Evolutionary conservation across 1,140 invertebrate species (phyloP).

Genomic region (Aphelinus certus): DNA sequence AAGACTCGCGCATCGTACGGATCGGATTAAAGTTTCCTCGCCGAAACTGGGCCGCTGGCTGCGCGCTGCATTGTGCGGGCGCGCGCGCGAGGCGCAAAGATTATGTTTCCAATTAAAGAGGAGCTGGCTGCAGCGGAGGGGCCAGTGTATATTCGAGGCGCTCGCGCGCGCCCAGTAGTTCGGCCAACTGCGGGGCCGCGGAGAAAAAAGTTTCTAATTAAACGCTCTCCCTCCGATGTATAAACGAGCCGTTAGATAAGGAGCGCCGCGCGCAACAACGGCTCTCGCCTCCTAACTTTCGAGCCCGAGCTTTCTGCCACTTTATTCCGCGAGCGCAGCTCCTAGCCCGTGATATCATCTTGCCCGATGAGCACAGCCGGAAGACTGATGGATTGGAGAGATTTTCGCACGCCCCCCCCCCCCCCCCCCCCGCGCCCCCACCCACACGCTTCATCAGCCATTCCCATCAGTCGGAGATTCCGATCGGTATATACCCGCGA

Average conservation of each 20-base stretch:
- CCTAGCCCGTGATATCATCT: too few relatives aligned
- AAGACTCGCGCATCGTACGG: conserved; percentile 6
- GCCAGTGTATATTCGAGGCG: too few relatives aligned
- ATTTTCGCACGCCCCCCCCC: too few relatives aligned
- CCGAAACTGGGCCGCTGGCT: conserved; percentile 17
- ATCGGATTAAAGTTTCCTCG: conserved; percentile 26
- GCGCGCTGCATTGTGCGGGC: conserved; percentile 3
- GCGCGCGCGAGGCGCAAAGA: not conserved
- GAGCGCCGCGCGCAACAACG: not conserved
- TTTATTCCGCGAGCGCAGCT: too few relatives aligned
- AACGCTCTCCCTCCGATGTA: conserved; percentile 7
- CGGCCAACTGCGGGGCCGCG: not conserved
- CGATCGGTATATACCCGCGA: too few relatives aligned
- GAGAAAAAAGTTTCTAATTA: conserved; percentile 30
- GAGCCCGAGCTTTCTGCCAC: too few relatives aligned
- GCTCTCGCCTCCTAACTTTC: too few relatives aligned
- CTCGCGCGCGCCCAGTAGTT: not conserved
- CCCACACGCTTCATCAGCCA: too few relatives aligned
- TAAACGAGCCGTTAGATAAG: conserved; percentile 16
- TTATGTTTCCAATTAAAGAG: conserved; percentile 37
- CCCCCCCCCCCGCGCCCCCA: too few relatives aligned
- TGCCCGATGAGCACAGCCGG: too few relatives aligned
- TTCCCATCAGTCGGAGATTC: too few relatives aligned
- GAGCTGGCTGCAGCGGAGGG: not conserved
- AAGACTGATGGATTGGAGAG: too few relatives aligned